Base-by-base conservation (phyloP, 2,797 vertebrate species). In the Decapterus maruadsi region DNA sequence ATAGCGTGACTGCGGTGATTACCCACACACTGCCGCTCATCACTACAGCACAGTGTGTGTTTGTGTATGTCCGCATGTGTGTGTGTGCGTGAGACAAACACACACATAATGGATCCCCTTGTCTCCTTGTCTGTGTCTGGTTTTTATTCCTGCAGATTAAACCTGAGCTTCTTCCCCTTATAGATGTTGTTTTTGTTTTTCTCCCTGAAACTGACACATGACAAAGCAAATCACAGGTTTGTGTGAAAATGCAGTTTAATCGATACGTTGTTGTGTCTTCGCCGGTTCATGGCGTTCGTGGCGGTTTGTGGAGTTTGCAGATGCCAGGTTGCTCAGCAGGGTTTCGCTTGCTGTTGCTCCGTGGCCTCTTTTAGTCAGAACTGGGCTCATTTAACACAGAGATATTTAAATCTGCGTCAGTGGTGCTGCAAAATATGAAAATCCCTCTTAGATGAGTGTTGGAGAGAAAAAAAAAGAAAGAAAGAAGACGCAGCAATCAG, bases 21-120 rank as follows among this genome's bases (percentile, higher is more conserved):
- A 86, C 60, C 60, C 67, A 76, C 87, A 86, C 72, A 63, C 78
- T 73, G 81, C 82, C 85, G 69, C 86, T 90, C 86, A 90, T 92
- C 83, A 83, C 40, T 20, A 58, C 67, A 61, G 53, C 29, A 29
- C 64, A 64, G 69, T 38, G 67, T 82, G 72, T 63, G 40, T 60
- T 10, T 46, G 10, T 34, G 8, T 58, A 20, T 50, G 31, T 55
- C 20, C 31, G 38, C 22, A 8, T 56, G 46, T 31, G 29, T 72
- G 29, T 72, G 19, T 71, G 54, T 55, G 13, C 50, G 42, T 38
- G 29, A 71, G 54, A 69, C 61, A 57, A 59, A 26, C 64, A 58
- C 26, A 71, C 34, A 61, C 73, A 78, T 65, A 75, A 29, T 53
- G 38, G 38, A 56, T 62, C 66, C 50, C 50, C 56, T 63, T 76